Evolutionary conservation across 2,888 invertebrate species (phyloP), one percentile per base, ranked within the genome.

Genomic region (Drosophila monieri): DNA sequence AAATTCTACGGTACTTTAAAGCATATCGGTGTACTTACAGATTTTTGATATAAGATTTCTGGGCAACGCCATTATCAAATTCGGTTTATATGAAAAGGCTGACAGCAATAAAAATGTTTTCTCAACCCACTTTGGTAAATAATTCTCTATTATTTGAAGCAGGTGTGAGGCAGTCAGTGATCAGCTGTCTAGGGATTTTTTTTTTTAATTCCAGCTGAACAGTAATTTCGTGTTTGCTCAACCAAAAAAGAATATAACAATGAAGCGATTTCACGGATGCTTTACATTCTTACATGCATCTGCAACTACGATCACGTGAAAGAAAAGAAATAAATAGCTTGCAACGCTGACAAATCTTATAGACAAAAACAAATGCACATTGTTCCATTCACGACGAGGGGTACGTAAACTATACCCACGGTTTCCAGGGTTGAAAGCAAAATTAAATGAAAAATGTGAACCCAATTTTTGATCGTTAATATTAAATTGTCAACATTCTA

Each of bases 21-120:
- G 12, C n/a, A 35, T 6, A 35, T 35, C 18, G 44, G 47, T 76
- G 84, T 74, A 90, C 92, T 91, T 88, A 92, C 92, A 91, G 86
- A 92, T 91, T 90, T 91, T 91, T 77, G 90, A 80, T 70, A 90
- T 88, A 80, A 91, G 86, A 76, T 91, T 92, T 78, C 92, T 90
- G 75, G 90, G 85, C 88, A 91, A 81, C 84, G 92, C 91, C 92
- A 92, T 92, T 76, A 81, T 79, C 71, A 4, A 41, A 41, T 41
- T 41, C 9, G 18, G 39, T 9, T 77, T 86, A 69, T 70, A 49
- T 53, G 37, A 59, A 66, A 49, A 44, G 30, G 23, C 39, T 66
- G 52, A 32, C 18, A 46, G 21, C 62, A 43, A 64, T 27, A 54
- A 72, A 59, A 70, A 77, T 52, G 60, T 68, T 65, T 73, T 61